Base-by-base conservation (phyloP, 2,888 invertebrate species). In the Sceliomorpha sp. region DNA sequence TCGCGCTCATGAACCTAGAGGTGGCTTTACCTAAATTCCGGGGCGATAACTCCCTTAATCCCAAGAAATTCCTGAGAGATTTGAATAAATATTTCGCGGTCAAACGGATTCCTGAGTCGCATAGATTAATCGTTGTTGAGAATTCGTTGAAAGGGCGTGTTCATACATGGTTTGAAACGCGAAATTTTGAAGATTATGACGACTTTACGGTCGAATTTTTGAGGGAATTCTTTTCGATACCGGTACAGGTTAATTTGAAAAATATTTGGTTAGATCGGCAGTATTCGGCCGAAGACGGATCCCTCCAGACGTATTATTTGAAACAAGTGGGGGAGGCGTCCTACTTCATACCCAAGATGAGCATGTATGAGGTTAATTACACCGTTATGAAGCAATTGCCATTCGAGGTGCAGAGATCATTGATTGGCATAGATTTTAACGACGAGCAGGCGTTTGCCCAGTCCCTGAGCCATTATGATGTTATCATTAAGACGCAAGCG, bases 231-330 rank as follows among this genome's bases (percentile, higher is more conserved):
- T 53, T 53, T 24, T 58, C 69, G 0, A 36, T 63, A 20, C 59
- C 69, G 0, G 34, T 53, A 7, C 29, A 48, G 5, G 63, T 69
- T 1, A 17, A 40, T 12, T 17, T 59, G 0, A 69, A 69, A 47
- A 42, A 40, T 17, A 47, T 27, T 10, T 63, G 63, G 69, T 2
- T 12, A n/a, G 32, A 29, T 1, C 24, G 68, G 0, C 45, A 15
- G 27, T 53, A 36, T 20, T 7, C 14, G 1, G 2, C 13, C 5
- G 24, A 37, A 1, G 26, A 37, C 3, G 42, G 37, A 5, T 51
- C 60, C 2, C 8, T 56, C 9, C 62, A 68, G 7, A 48, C 62
- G 4, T 68, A 26, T 27, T 68, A 44, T 32, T 62, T 51, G 7
- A n/a, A 44, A 15, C 51, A 62, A 15, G 9, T 51, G 2, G 29